Percentiles rank a stretch among this genome's conserved stretches.
These are phyloP conservation scores for Entomobrya multifasciata DNA, from an alignment of 2,888 invertebrate genomes.

Conservation along the genomic window DNA sequence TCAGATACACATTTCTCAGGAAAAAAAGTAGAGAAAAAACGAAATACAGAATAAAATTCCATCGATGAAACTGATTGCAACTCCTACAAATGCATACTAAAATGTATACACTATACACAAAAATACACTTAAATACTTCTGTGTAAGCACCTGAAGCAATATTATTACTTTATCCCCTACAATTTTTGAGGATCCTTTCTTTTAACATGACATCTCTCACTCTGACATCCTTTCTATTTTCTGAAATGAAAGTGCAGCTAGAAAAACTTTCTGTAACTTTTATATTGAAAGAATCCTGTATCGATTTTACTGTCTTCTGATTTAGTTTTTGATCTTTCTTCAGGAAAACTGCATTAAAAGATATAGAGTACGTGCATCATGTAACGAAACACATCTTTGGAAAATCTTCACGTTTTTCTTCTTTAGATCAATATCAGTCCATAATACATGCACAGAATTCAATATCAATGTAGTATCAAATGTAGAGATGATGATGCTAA, in stretches of 20 bases:
- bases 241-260: slow-evolving; percentile 8
- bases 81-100: not conserved
- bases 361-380: too few species aligned
- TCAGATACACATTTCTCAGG: not conserved
- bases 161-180: not conserved
- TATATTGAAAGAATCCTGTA: not conserved
- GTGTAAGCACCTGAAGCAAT: slow-evolving; percentile 13
- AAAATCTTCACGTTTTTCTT: too few species aligned
- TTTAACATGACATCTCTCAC: too few species aligned
- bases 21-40: not conserved
- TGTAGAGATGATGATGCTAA: not conserved
- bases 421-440: too few species aligned
- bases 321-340: not conserved
- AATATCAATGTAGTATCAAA: too few species aligned
- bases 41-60: not conserved
- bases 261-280: not conserved
- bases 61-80: not conserved
- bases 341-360: too few species aligned
- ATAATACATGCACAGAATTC: too few species aligned
- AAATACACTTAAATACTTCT: not conserved
- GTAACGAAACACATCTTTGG: too few species aligned
- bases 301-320: not conserved
- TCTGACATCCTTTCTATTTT: too few species aligned
- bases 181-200: not conserved
- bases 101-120: not conserved